Conservation (phyloP, 1,140 invertebrate genomes). For the Drosophila tropicalis region DNA sequence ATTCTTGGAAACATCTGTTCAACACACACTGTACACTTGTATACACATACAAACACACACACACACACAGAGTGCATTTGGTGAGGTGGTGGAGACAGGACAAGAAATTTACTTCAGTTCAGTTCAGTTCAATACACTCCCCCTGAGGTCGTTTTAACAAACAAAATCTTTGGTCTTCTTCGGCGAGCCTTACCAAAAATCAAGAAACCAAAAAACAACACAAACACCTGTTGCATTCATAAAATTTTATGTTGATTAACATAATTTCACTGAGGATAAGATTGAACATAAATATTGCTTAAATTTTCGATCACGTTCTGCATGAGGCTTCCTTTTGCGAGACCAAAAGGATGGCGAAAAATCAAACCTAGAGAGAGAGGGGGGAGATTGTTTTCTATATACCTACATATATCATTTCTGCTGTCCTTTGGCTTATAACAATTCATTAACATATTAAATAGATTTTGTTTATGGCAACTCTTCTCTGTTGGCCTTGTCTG, state of each 20-base stretch:
- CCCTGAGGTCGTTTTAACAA: background rate
- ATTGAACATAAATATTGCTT: conserved; percentile 18
- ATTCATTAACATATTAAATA: conserved; percentile 8
- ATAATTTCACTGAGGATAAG: conserved; percentile 71
- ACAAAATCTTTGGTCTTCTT: conserved; percentile 22
- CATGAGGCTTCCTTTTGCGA: background rate
- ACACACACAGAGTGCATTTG: background rate
- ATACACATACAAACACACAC: conserved; percentile 13
- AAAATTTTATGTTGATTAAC: conserved; percentile 58
- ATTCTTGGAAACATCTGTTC: conserved; percentile 68
- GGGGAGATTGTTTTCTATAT: no score
- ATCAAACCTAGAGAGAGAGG: background rate
- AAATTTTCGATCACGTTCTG: conserved; percentile 46
- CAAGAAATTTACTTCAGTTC: conserved; percentile 7
- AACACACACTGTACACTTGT: conserved; percentile 58
- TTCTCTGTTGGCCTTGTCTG: conserved; percentile 61
- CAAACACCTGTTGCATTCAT: conserved; percentile 75
- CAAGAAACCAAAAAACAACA: conserved; percentile 18
- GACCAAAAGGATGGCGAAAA: background rate
- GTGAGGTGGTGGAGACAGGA: background rate
- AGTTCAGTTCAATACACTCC: conserved; percentile 48
- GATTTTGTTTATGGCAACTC: conserved; percentile 57
- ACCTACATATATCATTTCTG: background rate
- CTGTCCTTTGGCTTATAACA: conserved; percentile 11
- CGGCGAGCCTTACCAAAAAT: conserved; percentile 35